These are phyloP conservation scores for Pocillopora damicornis DNA, from an alignment of 64 coral and sea anemone species.

Conservation along the genomic window DNA sequence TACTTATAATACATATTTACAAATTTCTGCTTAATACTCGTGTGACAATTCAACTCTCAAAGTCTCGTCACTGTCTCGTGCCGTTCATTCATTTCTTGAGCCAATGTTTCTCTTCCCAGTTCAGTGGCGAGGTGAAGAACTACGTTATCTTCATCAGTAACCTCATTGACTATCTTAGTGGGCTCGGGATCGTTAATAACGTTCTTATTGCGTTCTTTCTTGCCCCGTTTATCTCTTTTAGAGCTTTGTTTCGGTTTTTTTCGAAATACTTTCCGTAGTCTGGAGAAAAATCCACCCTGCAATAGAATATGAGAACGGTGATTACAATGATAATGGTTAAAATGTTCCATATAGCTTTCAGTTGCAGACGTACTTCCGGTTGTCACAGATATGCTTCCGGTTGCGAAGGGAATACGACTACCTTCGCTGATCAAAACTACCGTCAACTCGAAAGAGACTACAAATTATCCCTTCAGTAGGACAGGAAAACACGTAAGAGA, in stretches of 20 bases:
- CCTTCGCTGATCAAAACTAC: too few relatives aligned
- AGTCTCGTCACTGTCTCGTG: not conserved
- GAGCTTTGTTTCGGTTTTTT: not conserved
- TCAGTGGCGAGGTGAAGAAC: not conserved
- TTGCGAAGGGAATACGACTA: too few relatives aligned
- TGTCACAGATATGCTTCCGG: too few relatives aligned
- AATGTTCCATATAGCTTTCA: too few relatives aligned
- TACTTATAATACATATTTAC: too few relatives aligned
- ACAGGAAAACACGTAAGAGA: too few relatives aligned
- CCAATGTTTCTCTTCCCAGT: not conserved
- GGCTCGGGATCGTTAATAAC: not conserved
- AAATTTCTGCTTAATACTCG: too few relatives aligned
- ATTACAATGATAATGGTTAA: too few relatives aligned
- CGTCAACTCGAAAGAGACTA: too few relatives aligned
- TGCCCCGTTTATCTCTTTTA: not conserved
- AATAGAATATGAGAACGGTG: not conserved
- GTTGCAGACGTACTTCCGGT: too few relatives aligned
- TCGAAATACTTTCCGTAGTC: not conserved
- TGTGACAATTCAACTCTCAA: too few relatives aligned
- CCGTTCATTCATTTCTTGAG: not conserved
- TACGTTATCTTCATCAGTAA: not conserved
- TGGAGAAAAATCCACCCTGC: conserved; percentile 4
- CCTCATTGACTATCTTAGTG: not conserved
- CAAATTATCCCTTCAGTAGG: too few relatives aligned
- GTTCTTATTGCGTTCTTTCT: not conserved